Evolutionary conservation across 35 echinoderm and acorn worm species (phyloP).

Genomic region (Apostichopus californicus): DNA sequence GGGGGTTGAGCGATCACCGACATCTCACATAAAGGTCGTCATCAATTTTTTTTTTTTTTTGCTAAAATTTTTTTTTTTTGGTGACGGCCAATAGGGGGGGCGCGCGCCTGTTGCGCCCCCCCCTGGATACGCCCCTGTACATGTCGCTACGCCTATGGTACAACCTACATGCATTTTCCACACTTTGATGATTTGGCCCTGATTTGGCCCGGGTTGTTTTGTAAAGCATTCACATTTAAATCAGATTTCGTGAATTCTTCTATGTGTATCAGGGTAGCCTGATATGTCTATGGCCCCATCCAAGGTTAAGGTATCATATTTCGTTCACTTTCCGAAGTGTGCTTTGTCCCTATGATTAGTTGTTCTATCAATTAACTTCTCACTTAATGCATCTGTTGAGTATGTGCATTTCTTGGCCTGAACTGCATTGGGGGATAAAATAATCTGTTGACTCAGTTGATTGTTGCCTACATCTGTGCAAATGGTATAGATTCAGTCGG

Average conservation of each 20-base stretch:
- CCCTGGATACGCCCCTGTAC: no score
- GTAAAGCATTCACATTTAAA: no score
- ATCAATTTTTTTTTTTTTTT: no score
- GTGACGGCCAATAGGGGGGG: no score
- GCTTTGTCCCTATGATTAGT: neutral
- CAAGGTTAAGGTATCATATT: neutral
- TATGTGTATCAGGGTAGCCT: neutral
- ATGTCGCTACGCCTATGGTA: no score
- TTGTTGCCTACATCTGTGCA: neutral
- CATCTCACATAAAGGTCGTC: no score
- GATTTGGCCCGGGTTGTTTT: no score
- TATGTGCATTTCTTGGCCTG: slow-evolving; percentile 7
- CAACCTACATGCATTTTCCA: no score
- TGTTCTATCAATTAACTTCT: neutral
- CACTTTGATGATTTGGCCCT: no score
- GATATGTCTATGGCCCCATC: neutral
- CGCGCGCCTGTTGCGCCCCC: no score
- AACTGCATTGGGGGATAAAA: neutral
- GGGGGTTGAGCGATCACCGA: no score
- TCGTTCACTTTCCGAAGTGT: neutral
- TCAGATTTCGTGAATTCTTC: neutral
- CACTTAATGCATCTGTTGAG: neutral
- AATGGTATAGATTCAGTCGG: neutral
- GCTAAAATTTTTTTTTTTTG: no score
- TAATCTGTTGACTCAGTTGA: neutral